These are phyloP conservation scores for Gobionotothen gibberifrons DNA, from an alignment of 2,797 vertebrate species.

Conservation along the genomic window DNA sequence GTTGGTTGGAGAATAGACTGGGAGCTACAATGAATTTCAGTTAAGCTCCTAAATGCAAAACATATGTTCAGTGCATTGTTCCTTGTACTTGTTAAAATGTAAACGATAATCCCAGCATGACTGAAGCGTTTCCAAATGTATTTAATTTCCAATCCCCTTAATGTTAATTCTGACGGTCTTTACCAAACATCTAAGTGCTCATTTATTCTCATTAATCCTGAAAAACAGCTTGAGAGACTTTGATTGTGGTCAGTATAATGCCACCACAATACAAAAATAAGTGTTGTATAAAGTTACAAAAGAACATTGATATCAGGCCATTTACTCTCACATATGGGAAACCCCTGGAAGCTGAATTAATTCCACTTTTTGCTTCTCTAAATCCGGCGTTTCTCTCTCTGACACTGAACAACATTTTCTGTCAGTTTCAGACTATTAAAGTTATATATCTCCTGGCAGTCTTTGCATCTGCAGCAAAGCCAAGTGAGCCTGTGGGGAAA, in stretches of 20 bases:
- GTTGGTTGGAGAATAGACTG: slow-evolving; percentile 43
- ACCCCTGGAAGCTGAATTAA: neutral
- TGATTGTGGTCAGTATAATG: neutral
- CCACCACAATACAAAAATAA: neutral
- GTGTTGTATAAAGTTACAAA: neutral
- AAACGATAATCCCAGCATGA: slow-evolving; percentile 2
- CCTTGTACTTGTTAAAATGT: slow-evolving; percentile 17
- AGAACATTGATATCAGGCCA: neutral
- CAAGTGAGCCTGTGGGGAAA: slow-evolving; percentile 26
- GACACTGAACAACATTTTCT: neutral
- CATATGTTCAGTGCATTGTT: slow-evolving; percentile 32
- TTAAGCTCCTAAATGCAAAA: slow-evolving; percentile 58
- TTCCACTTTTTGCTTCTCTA: neutral
- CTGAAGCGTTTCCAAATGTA: slow-evolving; percentile 1
- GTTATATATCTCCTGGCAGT: slow-evolving; percentile 27
- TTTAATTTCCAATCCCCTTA: slow-evolving; percentile 15
- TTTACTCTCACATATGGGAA: neutral
- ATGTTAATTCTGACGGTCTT: slow-evolving; percentile 17
- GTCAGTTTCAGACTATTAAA: slow-evolving; percentile 14
- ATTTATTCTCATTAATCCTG: slow-evolving; percentile 9
- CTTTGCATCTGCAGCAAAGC: slow-evolving; percentile 25
- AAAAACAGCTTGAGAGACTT: slow-evolving; percentile 20
- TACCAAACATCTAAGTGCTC: slow-evolving; percentile 7
- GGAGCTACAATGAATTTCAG: slow-evolving; percentile 54
- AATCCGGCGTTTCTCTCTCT: neutral